Conservation (phyloP, 2,797 vertebrate genomes). For the Macropodus opercularis region DNA sequence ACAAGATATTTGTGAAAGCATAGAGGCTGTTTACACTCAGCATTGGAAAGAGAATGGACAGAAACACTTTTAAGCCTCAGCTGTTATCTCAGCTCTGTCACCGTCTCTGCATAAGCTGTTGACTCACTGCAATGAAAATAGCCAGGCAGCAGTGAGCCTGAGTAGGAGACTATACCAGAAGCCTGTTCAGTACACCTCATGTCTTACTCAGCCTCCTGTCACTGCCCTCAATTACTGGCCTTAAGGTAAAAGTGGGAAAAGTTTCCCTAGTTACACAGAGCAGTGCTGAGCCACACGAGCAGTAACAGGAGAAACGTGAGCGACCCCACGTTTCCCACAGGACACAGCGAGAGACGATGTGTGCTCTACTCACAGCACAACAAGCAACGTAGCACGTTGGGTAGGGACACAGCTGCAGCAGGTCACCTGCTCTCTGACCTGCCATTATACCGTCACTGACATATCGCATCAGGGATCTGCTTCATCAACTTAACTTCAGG, state of each 20-base stretch:
- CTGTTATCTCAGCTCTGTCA: constrained; percentile 48
- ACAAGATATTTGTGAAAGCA: constrained; percentile 2
- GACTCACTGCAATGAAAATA: constrained; percentile 63
- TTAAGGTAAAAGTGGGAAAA: constrained; percentile 19
- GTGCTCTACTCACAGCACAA: no score
- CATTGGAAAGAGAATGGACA: constrained; percentile 4
- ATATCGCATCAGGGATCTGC: no score
- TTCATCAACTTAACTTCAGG: no score
- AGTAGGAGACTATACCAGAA: constrained; percentile 19
- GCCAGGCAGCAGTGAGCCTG: constrained; percentile 6
- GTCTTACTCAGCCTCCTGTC: constrained; percentile 20
- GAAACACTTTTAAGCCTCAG: constrained; percentile 57
- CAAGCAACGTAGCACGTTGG: no score
- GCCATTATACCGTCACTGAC: no score
- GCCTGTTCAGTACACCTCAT: constrained; percentile 5
- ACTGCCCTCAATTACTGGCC: constrained; percentile 19
- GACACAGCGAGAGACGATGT: background rate
- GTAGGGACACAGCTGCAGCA: no score
- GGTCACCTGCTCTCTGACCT: no score
- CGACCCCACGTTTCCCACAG: constrained; percentile 8
- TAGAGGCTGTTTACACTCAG: background rate
- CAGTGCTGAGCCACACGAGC: constrained; percentile 4
- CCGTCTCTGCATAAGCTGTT: constrained; percentile 32
- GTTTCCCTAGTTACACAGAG: background rate
- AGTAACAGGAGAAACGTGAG: constrained; percentile 24